Percentiles rank a stretch among this genome's conserved stretches.
phyloP scores from a whole-genome alignment of 2,888 invertebrate species.

The Mythimna ferrago region DNA sequence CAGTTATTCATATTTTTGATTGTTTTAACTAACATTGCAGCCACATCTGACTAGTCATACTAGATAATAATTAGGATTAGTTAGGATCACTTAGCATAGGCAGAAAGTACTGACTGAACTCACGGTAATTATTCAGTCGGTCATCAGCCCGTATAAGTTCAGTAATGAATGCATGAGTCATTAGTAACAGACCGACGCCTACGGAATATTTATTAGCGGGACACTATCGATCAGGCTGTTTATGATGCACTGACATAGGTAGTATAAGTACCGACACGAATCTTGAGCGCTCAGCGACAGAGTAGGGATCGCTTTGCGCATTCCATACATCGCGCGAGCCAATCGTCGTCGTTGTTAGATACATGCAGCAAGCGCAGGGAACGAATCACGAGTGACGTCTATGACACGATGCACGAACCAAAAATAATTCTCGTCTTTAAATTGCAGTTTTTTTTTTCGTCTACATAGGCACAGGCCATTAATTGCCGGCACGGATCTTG shows the following conservation, averaged over 20 bases:
- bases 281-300: too few relatives aligned
- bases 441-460: too few relatives aligned
- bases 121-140: slow-evolving; percentile 1
- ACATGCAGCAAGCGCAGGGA: too few relatives aligned
- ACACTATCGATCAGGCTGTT: slow-evolving; percentile 14
- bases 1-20: too few relatives aligned
- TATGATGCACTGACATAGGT: slow-evolving; percentile 9
- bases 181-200: slow-evolving; percentile 24
- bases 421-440: too few relatives aligned
- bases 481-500: too few relatives aligned
- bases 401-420: too few relatives aligned
- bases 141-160: slow-evolving; percentile 21
- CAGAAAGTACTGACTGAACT: slow-evolving; percentile 5
- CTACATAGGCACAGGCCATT: not conserved
- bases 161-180: slow-evolving; percentile 31
- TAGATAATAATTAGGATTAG: not conserved
- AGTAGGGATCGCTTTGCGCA: too few relatives aligned
- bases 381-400: too few relatives aligned
- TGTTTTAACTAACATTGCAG: not conserved
- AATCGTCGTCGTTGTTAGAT: too few relatives aligned
- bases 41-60: not conserved
- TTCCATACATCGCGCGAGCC: too few relatives aligned
- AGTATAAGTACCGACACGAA: not conserved
- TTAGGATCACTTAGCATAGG: not conserved
- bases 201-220: slow-evolving; percentile 23